Conservation (phyloP, 2,113 vertebrate species). For the Brachypteracias leptosomus region DNA sequence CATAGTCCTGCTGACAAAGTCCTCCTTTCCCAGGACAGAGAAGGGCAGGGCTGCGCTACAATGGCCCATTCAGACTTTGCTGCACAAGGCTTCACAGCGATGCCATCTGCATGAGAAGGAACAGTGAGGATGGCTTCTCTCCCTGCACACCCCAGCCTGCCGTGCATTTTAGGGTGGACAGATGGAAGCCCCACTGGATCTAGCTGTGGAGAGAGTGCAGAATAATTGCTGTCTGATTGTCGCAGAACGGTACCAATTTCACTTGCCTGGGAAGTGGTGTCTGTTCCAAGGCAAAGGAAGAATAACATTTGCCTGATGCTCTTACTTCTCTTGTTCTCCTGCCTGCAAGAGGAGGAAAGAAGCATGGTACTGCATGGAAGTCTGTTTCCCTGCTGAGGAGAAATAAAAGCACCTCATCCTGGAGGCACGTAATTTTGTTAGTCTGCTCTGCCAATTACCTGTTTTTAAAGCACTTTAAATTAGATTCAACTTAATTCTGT, state of each 20-base stretch:
- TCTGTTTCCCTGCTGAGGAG: not conserved
- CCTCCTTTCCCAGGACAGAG: not conserved
- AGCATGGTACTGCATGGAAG: not conserved
- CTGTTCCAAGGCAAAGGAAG: slow-evolving; percentile 44
- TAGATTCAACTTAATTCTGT: slow-evolving; percentile 30
- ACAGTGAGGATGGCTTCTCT: not conserved
- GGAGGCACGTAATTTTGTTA: not conserved
- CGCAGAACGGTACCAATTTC: not conserved
- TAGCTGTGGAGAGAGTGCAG: slow-evolving; percentile 14
- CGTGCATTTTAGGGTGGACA: not conserved
- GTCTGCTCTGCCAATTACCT: slow-evolving; percentile 45
- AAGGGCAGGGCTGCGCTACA: not conserved
- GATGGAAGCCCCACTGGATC: slow-evolving; percentile 54
- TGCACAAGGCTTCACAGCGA: not conserved
- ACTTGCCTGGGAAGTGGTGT: not conserved
- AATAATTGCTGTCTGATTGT: slow-evolving; percentile 47
- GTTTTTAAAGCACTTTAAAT: slow-evolving; percentile 47
- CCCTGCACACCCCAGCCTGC: not conserved
- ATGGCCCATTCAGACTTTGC: not conserved
- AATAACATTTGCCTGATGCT: slow-evolving; percentile 38
- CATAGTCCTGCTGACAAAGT: not conserved
- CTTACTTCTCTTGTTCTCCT: slow-evolving; percentile 7
- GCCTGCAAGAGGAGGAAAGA: not conserved
- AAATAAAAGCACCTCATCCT: slow-evolving; percentile 33
- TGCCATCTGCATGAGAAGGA: not conserved